These are phyloP conservation scores for Cremastobaeus sp. DNA, from an alignment of 2,888 invertebrate genomes.

Conservation along the genomic window DNA sequence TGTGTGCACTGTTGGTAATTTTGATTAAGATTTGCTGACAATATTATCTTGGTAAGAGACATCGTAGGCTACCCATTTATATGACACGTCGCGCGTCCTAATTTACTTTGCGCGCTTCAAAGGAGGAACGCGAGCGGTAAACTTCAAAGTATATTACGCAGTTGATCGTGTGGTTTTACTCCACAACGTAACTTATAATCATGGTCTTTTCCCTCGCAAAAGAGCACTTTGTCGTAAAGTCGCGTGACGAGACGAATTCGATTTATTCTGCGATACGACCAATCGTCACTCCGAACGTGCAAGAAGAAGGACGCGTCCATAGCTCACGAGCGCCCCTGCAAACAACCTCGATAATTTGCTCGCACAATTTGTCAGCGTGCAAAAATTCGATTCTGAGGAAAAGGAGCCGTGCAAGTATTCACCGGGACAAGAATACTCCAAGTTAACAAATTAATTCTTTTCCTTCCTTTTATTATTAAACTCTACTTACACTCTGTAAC, in stretches of 20 bases:
- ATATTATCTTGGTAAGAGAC: background rate
- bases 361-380: conserved; percentile 42
- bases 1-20: too few relatives aligned
- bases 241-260: conserved; percentile 52
- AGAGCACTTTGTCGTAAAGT: conserved; percentile 44
- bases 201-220: conserved; percentile 28
- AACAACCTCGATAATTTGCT: conserved; percentile 35
- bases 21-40: conserved; percentile 5
- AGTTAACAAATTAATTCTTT: conserved; percentile 25
- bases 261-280: conserved; percentile 51
- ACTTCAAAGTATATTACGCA: conserved; percentile 48
- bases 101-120: conserved; percentile 39
- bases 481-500: too few relatives aligned
- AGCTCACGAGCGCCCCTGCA: conserved; percentile 16
- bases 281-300: conserved; percentile 38
- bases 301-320: conserved; percentile 10
- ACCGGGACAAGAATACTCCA: conserved; percentile 10
- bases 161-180: conserved; percentile 46
- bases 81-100: conserved; percentile 12
- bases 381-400: conserved; percentile 26
- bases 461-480: background rate
- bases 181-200: conserved; percentile 50
- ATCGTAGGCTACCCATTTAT: conserved; percentile 26
- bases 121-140: conserved; percentile 32
- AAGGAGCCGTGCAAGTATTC: too few relatives aligned